Evolutionary conservation across 2,113 vertebrate species (phyloP).

Genomic region (Campylorhamphus procurvoides): DNA sequence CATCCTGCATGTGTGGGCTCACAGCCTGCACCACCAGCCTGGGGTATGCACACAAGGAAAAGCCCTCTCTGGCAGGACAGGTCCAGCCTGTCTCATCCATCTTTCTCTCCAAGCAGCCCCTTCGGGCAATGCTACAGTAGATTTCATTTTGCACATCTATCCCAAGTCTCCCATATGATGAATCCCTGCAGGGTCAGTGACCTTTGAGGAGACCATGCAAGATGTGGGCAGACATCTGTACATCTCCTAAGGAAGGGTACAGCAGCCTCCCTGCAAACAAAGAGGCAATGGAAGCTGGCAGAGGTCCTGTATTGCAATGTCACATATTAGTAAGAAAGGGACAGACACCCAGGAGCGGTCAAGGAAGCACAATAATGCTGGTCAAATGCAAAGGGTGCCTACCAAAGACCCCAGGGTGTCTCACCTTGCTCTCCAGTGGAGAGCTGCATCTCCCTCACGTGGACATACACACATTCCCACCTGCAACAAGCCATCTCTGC

Average conservation of each 20-base stretch:
- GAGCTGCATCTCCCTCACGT: neutral
- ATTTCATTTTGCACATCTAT: neutral
- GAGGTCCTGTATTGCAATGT: neutral
- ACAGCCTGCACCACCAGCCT: neutral
- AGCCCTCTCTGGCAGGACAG: neutral
- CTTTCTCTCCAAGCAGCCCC: neutral
- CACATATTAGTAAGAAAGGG: fast-evolving
- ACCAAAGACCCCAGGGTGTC: neutral
- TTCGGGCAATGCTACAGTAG: neutral
- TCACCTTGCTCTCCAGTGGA: fast-evolving
- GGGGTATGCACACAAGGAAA: neutral
- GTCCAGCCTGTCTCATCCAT: neutral
- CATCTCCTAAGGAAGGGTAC: neutral
- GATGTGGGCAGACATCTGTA: neutral
- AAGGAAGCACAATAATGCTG: neutral
- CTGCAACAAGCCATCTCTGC: neutral
- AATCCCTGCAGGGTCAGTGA: neutral
- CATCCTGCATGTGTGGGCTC: neutral
- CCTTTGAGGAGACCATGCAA: neutral
- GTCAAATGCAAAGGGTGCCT: neutral
- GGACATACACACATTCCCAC: neutral
- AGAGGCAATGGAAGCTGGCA: neutral
- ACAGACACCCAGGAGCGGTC: neutral
- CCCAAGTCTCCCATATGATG: neutral
- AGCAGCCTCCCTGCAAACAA: neutral